Evolutionary conservation across 2,113 vertebrate species (phyloP).

Genomic region (Anguilla rostrata): DNA sequence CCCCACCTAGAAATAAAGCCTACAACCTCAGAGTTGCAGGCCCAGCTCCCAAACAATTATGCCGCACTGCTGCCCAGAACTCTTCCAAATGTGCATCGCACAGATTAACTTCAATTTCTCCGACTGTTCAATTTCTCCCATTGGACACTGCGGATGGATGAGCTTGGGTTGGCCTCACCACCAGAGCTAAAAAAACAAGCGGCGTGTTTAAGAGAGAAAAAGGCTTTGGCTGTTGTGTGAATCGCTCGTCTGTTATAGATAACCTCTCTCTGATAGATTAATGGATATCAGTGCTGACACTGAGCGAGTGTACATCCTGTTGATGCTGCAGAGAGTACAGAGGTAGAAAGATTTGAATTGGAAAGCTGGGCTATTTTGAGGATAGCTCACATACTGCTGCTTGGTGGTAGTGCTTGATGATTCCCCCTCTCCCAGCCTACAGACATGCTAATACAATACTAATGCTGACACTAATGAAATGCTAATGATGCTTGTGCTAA

Average conservation of each 20-base stretch:
- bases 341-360: constrained; percentile 4
- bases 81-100: background rate
- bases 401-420: background rate
- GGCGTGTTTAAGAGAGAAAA: background rate
- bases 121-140: background rate
- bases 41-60: no score
- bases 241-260: background rate
- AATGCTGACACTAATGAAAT: background rate
- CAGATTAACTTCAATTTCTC: background rate
- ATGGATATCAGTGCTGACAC: constrained; percentile 42
- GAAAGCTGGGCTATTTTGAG: background rate
- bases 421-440: background rate
- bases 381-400: background rate
- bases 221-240: background rate
- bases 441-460: background rate
- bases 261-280: constrained; percentile 12
- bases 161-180: background rate
- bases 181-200: background rate
- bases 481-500: background rate
- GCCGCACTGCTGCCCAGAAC: no score
- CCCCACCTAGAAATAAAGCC: no score
- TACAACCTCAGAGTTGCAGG: no score
- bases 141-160: background rate
- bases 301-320: background rate
- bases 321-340: constrained; percentile 17